Evolutionary conservation across 2,888 invertebrate species (phyloP).

Genomic region (Ellobium chinense): DNA sequence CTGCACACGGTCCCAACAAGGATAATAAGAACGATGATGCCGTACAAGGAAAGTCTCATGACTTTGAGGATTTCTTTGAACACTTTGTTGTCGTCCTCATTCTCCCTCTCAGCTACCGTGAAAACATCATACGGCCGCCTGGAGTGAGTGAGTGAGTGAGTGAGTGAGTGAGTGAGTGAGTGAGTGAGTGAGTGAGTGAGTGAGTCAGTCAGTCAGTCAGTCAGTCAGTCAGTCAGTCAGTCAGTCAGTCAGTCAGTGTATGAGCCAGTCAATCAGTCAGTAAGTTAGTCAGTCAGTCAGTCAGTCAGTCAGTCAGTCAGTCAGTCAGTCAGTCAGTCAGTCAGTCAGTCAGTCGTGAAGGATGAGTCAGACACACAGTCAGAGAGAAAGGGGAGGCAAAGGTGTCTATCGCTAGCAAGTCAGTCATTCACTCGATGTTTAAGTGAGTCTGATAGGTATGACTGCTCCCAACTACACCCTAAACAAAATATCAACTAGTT

Average conservation of each 20-base stretch:
- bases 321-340: too few relatives aligned
- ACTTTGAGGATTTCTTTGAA: slow-evolving; percentile 72
- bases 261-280: background rate
- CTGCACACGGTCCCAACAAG: slow-evolving; percentile 91
- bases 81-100: slow-evolving; percentile 66
- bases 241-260: background rate
- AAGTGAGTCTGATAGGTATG: too few relatives aligned
- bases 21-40: slow-evolving; percentile 91
- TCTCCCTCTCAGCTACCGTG: slow-evolving; percentile 69
- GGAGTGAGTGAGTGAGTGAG: slow-evolving; percentile 14
- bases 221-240: background rate
- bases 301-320: too few relatives aligned
- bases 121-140: slow-evolving; percentile 73
- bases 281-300: too few relatives aligned
- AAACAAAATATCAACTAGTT: too few relatives aligned
- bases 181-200: background rate
- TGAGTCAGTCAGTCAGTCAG: background rate
- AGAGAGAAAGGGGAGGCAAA: too few relatives aligned
- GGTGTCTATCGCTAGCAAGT: too few relatives aligned
- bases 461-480: too few relatives aligned
- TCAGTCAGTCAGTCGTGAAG: too few relatives aligned
- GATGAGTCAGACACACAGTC: too few relatives aligned
- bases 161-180: background rate
- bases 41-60: slow-evolving; percentile 85
- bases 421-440: background rate